Conservation (phyloP, 2,113 vertebrate species). For the Callithrix jacchus region DNA sequence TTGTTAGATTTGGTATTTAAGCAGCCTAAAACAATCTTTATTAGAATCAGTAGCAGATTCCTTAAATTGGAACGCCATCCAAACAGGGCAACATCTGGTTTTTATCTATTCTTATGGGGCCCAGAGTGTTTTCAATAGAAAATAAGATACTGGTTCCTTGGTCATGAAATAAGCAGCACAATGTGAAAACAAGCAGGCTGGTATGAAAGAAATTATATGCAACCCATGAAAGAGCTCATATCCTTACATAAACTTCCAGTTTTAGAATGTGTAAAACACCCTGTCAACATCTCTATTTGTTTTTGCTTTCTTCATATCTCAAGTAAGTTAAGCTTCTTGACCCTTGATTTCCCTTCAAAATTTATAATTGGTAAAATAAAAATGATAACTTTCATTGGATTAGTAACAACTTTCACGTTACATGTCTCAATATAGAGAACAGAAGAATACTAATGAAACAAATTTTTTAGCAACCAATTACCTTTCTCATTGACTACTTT, state of each 20-base stretch:
- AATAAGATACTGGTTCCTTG: slow-evolving; percentile 68
- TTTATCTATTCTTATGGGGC: slow-evolving; percentile 78
- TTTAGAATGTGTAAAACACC: slow-evolving; percentile 12
- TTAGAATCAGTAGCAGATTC: slow-evolving; percentile 64
- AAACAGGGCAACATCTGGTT: slow-evolving; percentile 80
- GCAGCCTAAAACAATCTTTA: slow-evolving; percentile 75
- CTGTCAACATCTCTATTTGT: neutral
- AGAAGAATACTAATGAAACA: neutral
- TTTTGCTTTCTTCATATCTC: neutral
- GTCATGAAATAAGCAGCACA: slow-evolving; percentile 60
- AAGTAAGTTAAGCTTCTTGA: slow-evolving; percentile 21
- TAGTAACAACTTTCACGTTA: slow-evolving; percentile 24
- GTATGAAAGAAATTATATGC: neutral
- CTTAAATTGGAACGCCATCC: slow-evolving; percentile 67
- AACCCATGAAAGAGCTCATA: neutral
- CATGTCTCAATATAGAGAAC: neutral
- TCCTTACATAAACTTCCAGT: neutral
- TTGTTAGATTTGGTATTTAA: slow-evolving; percentile 60
- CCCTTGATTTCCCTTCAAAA: slow-evolving; percentile 51
- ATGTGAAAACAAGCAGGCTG: slow-evolving; percentile 36
- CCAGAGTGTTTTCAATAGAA: slow-evolving; percentile 61
- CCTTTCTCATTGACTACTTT: slow-evolving; percentile 32
- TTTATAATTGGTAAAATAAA: slow-evolving; percentile 43
- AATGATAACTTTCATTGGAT: slow-evolving; percentile 18
- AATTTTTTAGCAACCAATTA: slow-evolving; percentile 27